phyloP scores from a whole-genome alignment of 2,888 invertebrate species.

The Tromatobia lineatoria region DNA sequence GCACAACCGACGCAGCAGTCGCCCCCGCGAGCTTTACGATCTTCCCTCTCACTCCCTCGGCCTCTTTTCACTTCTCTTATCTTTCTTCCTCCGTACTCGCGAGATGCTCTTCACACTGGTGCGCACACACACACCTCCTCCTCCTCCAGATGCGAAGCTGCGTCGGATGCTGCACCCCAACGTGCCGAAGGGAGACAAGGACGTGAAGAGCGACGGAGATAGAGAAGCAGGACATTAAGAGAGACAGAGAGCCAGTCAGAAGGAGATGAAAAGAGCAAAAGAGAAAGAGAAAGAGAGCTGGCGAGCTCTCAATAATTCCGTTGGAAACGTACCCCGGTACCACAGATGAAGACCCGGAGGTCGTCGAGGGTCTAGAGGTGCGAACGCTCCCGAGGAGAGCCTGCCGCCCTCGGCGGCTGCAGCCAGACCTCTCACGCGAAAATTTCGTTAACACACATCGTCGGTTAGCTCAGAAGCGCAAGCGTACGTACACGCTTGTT shows the following conservation, averaged over 20 bases:
- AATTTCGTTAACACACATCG: slow-evolving; percentile 53
- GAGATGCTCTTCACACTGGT: slow-evolving; percentile 29
- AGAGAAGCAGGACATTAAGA: too few relatives aligned
- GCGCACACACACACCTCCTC: slow-evolving; percentile 27
- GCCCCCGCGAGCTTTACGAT: slow-evolving; percentile 35
- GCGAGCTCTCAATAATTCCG: slow-evolving; percentile 3
- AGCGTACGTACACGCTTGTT: slow-evolving; percentile 60
- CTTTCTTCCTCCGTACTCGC: slow-evolving; percentile 27
- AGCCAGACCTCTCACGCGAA: slow-evolving; percentile 64
- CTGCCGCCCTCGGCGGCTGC: slow-evolving; percentile 67
- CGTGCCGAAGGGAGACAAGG: not conserved
- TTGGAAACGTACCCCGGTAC: slow-evolving; percentile 16
- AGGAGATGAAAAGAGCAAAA: not conserved
- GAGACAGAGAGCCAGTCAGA: not conserved
- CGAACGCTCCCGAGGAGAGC: slow-evolving; percentile 62
- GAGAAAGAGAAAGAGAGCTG: slow-evolving; percentile 8
- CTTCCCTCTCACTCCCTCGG: slow-evolving; percentile 38
- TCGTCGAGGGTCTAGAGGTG: slow-evolving; percentile 51
- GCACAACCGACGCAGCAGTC: slow-evolving; percentile 43
- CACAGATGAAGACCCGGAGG: slow-evolving; percentile 40
- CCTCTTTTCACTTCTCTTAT: slow-evolving; percentile 31
- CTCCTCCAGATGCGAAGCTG: slow-evolving; percentile 43
- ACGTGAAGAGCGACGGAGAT: not conserved
- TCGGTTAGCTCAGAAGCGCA: slow-evolving; percentile 37
- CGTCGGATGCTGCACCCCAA: slow-evolving; percentile 24